Evolutionary conservation across 2,888 invertebrate genomes (phyloP).

Genomic region (Pollenia angustigena): DNA sequence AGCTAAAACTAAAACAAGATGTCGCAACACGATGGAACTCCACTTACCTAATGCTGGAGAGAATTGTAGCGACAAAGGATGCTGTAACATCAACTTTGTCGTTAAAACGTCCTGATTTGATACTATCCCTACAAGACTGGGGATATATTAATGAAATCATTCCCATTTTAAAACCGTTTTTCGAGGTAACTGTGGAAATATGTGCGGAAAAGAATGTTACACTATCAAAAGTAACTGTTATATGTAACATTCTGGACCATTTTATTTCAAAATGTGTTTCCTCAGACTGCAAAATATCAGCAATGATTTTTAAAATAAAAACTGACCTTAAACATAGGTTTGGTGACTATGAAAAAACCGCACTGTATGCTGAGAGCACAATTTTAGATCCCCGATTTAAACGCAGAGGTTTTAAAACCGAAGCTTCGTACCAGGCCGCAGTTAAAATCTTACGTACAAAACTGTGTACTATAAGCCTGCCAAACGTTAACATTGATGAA

Average conservation of each 20-base stretch:
- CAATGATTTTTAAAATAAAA: constrained; percentile 27
- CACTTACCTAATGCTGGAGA: constrained; percentile 22
- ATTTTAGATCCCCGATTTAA: constrained; percentile 23
- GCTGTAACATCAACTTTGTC: not conserved
- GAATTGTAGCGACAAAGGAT: not conserved
- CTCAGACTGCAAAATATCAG: not conserved
- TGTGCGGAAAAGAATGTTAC: constrained; percentile 13
- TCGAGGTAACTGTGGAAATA: constrained; percentile 22
- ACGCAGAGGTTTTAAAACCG: constrained; percentile 24
- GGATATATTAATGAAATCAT: not conserved
- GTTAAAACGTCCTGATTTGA: not conserved
- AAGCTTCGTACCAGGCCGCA: not conserved
- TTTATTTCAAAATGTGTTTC: constrained; percentile 20
- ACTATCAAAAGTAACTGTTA: constrained; percentile 16
- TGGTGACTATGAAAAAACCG: not conserved
- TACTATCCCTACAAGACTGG: constrained; percentile 28
- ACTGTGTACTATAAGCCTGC: not conserved
- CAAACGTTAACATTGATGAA: not conserved
- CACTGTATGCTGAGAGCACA: constrained; percentile 19
- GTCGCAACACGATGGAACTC: not conserved
- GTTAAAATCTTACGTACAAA: not conserved
- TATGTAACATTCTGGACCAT: constrained; percentile 14
- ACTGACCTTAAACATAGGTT: not conserved
- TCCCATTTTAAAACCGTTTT: constrained; percentile 28
- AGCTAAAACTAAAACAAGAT: constrained; percentile 22